Evolutionary conservation across 1,140 invertebrate genomes (phyloP).

Genomic region (Hyphantria cunea): DNA sequence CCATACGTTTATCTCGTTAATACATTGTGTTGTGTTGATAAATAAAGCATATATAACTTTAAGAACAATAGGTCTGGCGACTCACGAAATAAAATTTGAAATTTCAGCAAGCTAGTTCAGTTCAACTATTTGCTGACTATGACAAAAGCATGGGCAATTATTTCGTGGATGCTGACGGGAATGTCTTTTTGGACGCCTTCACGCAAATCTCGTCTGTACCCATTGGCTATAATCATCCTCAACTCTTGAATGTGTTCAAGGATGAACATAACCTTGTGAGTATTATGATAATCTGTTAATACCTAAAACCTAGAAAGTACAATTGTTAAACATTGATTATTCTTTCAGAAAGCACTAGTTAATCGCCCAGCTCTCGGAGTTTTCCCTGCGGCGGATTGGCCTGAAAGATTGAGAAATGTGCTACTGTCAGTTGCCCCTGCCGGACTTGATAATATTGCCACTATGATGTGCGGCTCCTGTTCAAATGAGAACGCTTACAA

Average conservation of each 20-base stretch:
- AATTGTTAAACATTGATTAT: no score
- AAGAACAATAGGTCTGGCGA: no score
- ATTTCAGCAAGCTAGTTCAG: conserved; percentile 87
- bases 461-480: conserved; percentile 99
- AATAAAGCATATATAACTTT: no score
- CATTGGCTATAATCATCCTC: conserved; percentile 98
- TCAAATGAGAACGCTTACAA: conserved; percentile 98
- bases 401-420: conserved; percentile 87
- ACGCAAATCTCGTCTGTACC: conserved; percentile 99
- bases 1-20: no score
- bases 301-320: no score
- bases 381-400: conserved; percentile 94
- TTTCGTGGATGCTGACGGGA: conserved; percentile 97
- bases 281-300: no score
- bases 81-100: no score
- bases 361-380: conserved; percentile 97
- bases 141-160: conserved; percentile 97
- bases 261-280: conserved; percentile 62
- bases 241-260: conserved; percentile 89
- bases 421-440: conserved; percentile 91
- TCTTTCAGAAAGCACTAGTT: conserved; percentile 89
- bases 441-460: conserved; percentile 90
- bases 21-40: no score
- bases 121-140: conserved; percentile 97
- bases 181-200: conserved; percentile 94